Conservation (phyloP, 2,888 invertebrate genomes). For the Metacarcinus magister region DNA sequence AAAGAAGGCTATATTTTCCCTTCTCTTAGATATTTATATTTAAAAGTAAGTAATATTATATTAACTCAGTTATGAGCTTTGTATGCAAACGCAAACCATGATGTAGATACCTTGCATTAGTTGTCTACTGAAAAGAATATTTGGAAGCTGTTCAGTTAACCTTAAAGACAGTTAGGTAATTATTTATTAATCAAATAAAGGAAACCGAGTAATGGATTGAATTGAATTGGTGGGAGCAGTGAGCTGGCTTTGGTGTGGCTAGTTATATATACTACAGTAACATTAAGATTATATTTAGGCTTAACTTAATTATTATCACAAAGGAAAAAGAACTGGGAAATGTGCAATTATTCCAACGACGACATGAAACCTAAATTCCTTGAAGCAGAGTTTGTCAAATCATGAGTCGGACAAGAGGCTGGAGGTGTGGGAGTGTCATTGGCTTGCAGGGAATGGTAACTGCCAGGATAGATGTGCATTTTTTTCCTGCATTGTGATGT, state of each 20-base stretch:
- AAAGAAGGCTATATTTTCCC: constrained; percentile 49
- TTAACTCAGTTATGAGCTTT: neutral
- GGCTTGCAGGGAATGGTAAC: neutral
- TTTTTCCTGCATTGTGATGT: neutral
- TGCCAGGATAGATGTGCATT: neutral
- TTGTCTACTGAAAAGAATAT: constrained; percentile 17
- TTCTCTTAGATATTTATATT: constrained; percentile 49
- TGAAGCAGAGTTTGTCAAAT: neutral
- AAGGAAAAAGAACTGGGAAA: constrained; percentile 20
- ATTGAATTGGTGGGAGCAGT: neutral
- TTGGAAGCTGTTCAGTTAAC: neutral
- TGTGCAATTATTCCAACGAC: constrained; percentile 40
- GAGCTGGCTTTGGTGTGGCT: constrained; percentile 39
- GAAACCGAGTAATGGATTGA: neutral
- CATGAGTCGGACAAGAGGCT: neutral
- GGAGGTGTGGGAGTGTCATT: neutral
- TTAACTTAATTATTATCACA: neutral
- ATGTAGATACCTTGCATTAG: neutral
- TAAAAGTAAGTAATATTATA: neutral
- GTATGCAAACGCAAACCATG: neutral
- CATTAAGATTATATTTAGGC: constrained; percentile 41
- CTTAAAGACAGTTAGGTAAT: constrained; percentile 5
- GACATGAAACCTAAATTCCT: neutral
- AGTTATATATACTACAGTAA: constrained; percentile 45
- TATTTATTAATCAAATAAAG: constrained; percentile 30